Evolutionary conservation across 2,888 invertebrate species (phyloP).

Genomic region (Pachliopta kotzebuea): DNA sequence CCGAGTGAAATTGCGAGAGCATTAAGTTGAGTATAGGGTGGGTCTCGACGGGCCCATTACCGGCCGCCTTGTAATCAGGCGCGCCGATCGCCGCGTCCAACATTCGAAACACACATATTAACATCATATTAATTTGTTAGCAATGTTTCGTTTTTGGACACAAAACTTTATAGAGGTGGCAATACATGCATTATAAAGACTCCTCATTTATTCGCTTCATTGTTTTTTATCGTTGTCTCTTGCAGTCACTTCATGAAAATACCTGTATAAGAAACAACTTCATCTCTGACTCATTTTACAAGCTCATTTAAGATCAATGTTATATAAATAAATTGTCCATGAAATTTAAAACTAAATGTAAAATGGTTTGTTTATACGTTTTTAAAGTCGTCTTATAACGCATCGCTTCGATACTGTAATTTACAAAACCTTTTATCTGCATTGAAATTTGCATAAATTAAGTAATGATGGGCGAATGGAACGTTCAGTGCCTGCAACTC

Average conservation of each 20-base stretch:
- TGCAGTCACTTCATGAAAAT: too few species aligned
- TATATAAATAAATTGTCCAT: too few species aligned
- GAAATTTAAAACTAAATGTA: too few species aligned
- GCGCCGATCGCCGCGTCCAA: conserved; percentile 51
- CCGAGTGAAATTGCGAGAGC: conserved; percentile 80
- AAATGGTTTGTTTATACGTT: too few species aligned
- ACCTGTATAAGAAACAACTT: too few species aligned
- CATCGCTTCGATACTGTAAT: conserved; percentile 68
- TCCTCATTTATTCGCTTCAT: too few species aligned
- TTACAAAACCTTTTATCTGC: conserved; percentile 66
- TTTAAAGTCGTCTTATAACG: too few species aligned
- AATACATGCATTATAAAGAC: background rate
- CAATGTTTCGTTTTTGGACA: conserved; percentile 41
- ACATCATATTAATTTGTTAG: conserved; percentile 69
- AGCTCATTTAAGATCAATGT: too few species aligned
- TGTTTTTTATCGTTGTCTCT: too few species aligned
- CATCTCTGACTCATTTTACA: too few species aligned
- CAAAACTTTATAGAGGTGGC: conserved; percentile 19
- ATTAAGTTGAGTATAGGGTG: conserved; percentile 80
- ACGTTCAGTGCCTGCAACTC: conserved; percentile 65
- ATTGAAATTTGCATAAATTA: conserved; percentile 75
- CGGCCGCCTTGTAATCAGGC: conserved; percentile 73
- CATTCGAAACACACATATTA: conserved; percentile 47
- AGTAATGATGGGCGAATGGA: conserved; percentile 66
- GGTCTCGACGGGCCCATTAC: conserved; percentile 70